Evolutionary conservation across 2,113 vertebrate genomes (phyloP).

Genomic region (Chaetura pelagica): DNA sequence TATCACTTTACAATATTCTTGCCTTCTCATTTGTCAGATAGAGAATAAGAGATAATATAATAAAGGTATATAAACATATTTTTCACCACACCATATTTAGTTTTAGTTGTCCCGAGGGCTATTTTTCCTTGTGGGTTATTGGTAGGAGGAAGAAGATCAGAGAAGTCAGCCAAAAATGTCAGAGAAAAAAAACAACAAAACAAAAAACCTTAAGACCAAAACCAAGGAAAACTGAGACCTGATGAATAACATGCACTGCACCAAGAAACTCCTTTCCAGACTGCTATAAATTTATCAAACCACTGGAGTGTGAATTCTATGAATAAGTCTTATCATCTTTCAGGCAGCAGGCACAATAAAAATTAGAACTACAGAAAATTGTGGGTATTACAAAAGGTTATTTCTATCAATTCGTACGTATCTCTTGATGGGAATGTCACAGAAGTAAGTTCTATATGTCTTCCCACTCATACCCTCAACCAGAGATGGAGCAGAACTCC

Average conservation of each 20-base stretch:
- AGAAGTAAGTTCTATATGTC: constrained; percentile 1
- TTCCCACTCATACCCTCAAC: constrained; percentile 16
- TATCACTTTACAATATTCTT: constrained; percentile 69
- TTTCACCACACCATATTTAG: constrained; percentile 41
- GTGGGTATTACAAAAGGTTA: constrained; percentile 53
- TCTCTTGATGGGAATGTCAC: constrained; percentile 45
- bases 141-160: constrained; percentile 42
- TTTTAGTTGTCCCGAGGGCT: constrained; percentile 29
- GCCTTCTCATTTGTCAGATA: constrained; percentile 61
- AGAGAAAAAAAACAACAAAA: constrained; percentile 27
- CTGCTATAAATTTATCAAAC: constrained; percentile 81
- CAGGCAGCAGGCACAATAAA: constrained; percentile 69
- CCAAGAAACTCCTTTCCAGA: constrained; percentile 73
- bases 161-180: constrained; percentile 59
- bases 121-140: constrained; percentile 50
- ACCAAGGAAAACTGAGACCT: constrained; percentile 56
- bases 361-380: constrained; percentile 71
- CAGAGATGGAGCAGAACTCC: not conserved
- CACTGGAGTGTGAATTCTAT: constrained; percentile 74
- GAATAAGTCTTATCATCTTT: constrained; percentile 76
- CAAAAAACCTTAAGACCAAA: constrained; percentile 47
- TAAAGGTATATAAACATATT: constrained; percentile 74
- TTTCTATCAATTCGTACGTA: constrained; percentile 32
- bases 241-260: constrained; percentile 76
- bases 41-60: constrained; percentile 68